A percentile compares a stretch with the other conserved stretches of the same genome.
These are phyloP conservation scores for Margarornis squamiger DNA, from an alignment of 2,797 vertebrate genomes.

Conservation along the genomic window DNA sequence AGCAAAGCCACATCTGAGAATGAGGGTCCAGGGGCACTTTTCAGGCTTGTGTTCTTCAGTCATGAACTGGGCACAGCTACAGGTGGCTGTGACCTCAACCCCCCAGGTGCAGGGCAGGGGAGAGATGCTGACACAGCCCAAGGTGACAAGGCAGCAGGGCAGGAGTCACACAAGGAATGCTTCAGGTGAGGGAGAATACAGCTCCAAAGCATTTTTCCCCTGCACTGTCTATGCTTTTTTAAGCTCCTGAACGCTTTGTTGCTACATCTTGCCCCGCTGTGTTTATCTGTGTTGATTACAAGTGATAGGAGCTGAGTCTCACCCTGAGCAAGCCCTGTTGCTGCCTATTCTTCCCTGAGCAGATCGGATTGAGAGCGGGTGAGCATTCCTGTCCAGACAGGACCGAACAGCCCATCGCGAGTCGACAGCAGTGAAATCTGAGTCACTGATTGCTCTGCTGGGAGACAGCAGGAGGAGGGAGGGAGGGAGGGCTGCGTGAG, in stretches of 20 bases:
- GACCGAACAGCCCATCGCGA: constrained; percentile 31
- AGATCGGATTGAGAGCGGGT: neutral
- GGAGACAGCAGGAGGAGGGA: neutral
- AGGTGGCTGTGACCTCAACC: neutral
- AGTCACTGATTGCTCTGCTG: constrained; percentile 37
- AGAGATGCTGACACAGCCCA: neutral
- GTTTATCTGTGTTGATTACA: neutral
- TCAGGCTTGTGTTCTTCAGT: neutral
- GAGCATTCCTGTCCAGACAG: constrained; percentile 66
- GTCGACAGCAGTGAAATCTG: constrained; percentile 36
- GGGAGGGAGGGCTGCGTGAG: constrained; percentile 29
- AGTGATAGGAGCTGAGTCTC: neutral
- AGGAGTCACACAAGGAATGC: neutral
- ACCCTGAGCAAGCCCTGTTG: neutral
- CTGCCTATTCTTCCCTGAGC: constrained; percentile 26
- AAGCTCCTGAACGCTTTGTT: neutral
- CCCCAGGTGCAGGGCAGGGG: neutral
- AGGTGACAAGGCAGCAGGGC: neutral
- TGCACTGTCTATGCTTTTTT: neutral
- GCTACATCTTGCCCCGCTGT: neutral
- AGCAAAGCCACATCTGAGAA: neutral
- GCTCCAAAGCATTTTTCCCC: neutral
- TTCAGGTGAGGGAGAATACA: neutral
- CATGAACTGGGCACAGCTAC: neutral
- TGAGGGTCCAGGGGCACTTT: neutral